Conservation (phyloP, 1,140 invertebrate genomes). For the Eriosoma lanigerum region DNA sequence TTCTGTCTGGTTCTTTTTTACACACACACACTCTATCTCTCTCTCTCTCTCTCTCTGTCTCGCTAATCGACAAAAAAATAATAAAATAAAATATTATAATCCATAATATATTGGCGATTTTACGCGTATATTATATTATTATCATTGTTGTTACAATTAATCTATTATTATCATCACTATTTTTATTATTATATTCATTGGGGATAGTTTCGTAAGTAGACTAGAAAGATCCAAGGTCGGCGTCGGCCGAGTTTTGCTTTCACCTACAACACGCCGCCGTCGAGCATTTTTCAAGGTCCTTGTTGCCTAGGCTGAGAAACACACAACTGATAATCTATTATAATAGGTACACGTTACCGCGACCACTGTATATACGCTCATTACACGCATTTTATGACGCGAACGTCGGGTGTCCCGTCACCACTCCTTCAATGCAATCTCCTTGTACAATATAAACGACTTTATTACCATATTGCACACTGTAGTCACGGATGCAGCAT, state of each 20-base stretch:
- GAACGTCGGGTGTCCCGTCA: background rate
- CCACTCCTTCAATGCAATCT: background rate
- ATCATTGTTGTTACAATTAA: too few relatives aligned
- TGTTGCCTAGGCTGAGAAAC: background rate
- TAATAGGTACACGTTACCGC: background rate
- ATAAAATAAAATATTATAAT: background rate
- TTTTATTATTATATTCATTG: background rate
- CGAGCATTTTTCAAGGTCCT: constrained; percentile 1
- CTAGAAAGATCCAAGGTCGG: constrained; percentile 40
- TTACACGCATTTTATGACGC: background rate
- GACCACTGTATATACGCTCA: background rate
- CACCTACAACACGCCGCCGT: background rate
- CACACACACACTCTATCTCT: too few relatives aligned
- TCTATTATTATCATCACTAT: background rate
- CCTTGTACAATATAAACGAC: background rate
- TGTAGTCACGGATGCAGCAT: background rate
- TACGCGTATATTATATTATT: background rate
- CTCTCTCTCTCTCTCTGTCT: too few relatives aligned
- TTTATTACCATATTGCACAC: background rate
- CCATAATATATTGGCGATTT: background rate
- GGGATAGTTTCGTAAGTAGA: constrained; percentile 39
- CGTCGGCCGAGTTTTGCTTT: constrained; percentile 22
- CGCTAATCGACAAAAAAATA: background rate
- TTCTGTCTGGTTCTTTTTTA: too few relatives aligned
- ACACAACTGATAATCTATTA: background rate